phyloP scores from a whole-genome alignment of 1,140 invertebrate genomes.

The Ceratina calcarata region DNA sequence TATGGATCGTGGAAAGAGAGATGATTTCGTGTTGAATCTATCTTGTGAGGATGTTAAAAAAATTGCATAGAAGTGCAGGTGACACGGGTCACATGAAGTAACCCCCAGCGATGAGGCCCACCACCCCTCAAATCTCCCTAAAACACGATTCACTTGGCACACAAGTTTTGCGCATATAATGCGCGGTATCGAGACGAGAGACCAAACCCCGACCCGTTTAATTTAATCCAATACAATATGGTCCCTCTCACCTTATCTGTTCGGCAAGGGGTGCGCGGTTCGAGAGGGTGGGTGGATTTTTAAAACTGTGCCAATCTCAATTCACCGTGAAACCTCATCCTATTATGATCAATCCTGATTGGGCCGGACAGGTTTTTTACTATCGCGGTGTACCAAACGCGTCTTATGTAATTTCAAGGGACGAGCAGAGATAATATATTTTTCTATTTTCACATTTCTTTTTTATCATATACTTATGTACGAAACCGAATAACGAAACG shows the following conservation, averaged over 20 bases:
- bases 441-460: neutral
- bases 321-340: conserved; percentile 79
- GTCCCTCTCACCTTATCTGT: conserved; percentile 60
- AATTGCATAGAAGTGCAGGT: conserved; percentile 67
- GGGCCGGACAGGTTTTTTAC: conserved; percentile 71
- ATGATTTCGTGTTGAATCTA: neutral
- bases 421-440: neutral
- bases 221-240: conserved; percentile 81
- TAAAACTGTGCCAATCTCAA: conserved; percentile 76
- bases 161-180: conserved; percentile 76
- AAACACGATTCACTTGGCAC: conserved; percentile 78
- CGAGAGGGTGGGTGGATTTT: conserved; percentile 77
- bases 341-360: conserved; percentile 77
- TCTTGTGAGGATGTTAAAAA: too few species aligned
- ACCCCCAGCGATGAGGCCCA: conserved; percentile 54
- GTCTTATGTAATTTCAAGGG: neutral
- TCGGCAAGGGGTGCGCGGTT: conserved; percentile 61
- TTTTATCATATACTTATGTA: too few species aligned
- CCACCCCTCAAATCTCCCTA: conserved; percentile 39
- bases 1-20: neutral
- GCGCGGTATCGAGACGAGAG: conserved; percentile 60
- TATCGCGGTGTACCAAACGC: conserved; percentile 57
- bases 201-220: conserved; percentile 68
- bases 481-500: too few species aligned
- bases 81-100: conserved; percentile 76